A percentile compares a stretch with the other conserved stretches of the same genome.
Conservation (phyloP, 2,113 vertebrate species). For the Probosciger aterrimus region DNA sequence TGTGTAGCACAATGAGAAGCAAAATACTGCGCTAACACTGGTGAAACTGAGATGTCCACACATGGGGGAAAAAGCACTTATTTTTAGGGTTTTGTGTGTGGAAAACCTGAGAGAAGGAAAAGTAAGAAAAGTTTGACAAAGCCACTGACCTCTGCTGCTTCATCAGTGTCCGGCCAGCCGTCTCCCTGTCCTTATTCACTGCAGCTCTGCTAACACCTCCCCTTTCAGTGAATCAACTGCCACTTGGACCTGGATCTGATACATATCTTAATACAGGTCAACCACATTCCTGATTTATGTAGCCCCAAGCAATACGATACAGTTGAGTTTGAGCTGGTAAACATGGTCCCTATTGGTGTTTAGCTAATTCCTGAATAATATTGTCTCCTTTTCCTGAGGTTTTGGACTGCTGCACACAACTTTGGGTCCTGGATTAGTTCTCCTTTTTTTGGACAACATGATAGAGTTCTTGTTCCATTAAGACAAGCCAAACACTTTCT, state of each 20-base stretch:
- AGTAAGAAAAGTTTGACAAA: not conserved
- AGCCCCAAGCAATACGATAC: not conserved
- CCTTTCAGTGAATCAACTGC: not conserved
- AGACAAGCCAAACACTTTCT: not conserved
- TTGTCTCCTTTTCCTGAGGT: not conserved
- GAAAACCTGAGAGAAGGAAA: not conserved
- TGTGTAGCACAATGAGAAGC: not conserved
- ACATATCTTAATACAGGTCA: not conserved
- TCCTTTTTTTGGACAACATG: not conserved
- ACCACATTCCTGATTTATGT: not conserved
- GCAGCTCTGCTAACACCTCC: not conserved
- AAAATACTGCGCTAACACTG: not conserved
- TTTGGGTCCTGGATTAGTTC: not conserved
- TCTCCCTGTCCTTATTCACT: not conserved
- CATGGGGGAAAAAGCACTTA: not conserved
- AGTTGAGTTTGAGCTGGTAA: not conserved
- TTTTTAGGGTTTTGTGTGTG: not conserved
- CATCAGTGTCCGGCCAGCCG: not conserved
- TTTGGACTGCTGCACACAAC: not conserved
- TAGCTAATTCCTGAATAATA: not conserved
- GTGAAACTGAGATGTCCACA: not conserved
- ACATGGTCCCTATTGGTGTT: not conserved
- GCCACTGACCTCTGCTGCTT: not conserved
- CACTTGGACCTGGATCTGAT: not conserved
- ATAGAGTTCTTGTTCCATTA: not conserved